phyloP scores from a whole-genome alignment of 2,888 invertebrate genomes.

The Criorhina ranunculi region DNA sequence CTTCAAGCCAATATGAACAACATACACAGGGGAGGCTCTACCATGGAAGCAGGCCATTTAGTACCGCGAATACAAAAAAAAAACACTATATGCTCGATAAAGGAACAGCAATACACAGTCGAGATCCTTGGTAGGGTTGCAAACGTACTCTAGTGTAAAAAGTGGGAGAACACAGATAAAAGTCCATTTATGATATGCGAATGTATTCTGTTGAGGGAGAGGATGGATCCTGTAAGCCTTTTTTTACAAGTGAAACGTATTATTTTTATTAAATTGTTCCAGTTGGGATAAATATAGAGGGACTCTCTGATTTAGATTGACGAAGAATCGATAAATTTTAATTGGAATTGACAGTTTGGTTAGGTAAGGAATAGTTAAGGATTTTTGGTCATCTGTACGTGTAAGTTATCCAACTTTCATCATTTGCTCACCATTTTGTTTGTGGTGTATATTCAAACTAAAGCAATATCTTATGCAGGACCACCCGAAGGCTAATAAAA shows the following conservation, averaged over 20 bases:
- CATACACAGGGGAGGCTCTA: constrained; percentile 19
- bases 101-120: constrained; percentile 15
- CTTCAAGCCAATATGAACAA: constrained; percentile 48
- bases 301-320: constrained; percentile 43
- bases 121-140: constrained; percentile 24
- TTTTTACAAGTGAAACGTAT: neutral
- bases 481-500: no score
- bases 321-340: constrained; percentile 43
- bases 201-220: neutral
- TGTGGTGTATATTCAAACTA: no score
- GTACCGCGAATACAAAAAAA: neutral
- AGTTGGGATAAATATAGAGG: constrained; percentile 11
- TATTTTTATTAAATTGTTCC: constrained; percentile 43
- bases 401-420: no score
- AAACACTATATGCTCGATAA: constrained; percentile 23
- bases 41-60: neutral
- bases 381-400: no score
- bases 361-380: neutral
- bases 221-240: constrained; percentile 1
- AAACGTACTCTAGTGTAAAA: constrained; percentile 29
- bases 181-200: constrained; percentile 37
- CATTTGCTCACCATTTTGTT: no score
- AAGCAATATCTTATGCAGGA: no score
- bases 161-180: constrained; percentile 36
- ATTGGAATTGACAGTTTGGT: constrained; percentile 22